Evolutionary conservation across 35 echinoderm and acorn worm genomes (phyloP).

Genomic region (Nesometra sesokonis): DNA sequence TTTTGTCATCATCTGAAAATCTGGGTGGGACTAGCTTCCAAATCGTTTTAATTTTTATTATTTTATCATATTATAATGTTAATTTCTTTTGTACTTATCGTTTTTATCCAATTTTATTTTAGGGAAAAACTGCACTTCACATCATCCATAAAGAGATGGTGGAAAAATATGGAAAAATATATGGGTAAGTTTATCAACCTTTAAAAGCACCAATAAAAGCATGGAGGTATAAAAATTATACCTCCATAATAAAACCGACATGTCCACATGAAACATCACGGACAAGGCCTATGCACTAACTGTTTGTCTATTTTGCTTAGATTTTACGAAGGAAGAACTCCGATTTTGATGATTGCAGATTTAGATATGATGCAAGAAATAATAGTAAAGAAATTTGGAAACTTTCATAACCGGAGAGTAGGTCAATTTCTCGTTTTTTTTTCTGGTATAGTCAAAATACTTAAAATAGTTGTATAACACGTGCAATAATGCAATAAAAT

Average conservation of each 20-base stretch:
- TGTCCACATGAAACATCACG: too few relatives aligned
- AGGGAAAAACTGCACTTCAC: neutral
- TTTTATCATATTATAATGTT: too few relatives aligned
- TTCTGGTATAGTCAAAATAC: too few relatives aligned
- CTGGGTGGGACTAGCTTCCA: too few relatives aligned
- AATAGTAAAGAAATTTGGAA: neutral
- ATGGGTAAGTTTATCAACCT: neutral
- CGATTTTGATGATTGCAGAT: neutral
- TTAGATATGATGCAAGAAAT: neutral
- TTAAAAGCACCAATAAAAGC: too few relatives aligned
- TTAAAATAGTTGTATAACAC: too few relatives aligned
- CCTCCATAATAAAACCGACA: too few relatives aligned
- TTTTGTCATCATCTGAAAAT: too few relatives aligned
- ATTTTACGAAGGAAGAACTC: neutral
- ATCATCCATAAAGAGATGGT: neutral
- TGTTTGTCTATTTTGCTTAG: neutral
- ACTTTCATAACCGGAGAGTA: neutral
- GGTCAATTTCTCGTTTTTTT: neutral
- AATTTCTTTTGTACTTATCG: neutral
- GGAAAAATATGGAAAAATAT: neutral
- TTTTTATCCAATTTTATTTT: neutral
- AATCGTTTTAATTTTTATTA: too few relatives aligned
- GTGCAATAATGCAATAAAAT: too few relatives aligned
- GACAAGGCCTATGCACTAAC: too few relatives aligned
- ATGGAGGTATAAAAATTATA: too few relatives aligned